phyloP scores from a whole-genome alignment of 2,888 invertebrate species.

The Furcula furcula region DNA sequence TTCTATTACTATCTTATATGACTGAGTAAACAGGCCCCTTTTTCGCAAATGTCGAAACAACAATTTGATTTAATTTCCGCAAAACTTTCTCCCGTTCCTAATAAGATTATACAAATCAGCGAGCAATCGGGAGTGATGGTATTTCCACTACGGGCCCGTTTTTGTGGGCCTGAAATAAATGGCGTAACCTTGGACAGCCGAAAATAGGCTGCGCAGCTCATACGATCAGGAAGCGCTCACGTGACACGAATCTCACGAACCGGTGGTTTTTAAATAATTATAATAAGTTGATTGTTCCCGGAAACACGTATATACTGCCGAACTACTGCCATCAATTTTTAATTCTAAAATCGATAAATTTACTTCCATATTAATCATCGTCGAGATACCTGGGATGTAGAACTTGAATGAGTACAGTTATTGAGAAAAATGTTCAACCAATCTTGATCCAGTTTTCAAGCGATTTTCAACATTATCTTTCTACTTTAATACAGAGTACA shows the following conservation, averaged over 20 bases:
- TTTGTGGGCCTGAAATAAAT: conserved; percentile 49
- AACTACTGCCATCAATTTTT: background rate
- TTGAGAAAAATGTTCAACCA: too few species aligned
- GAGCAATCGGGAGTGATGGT: background rate
- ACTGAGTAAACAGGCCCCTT: too few species aligned
- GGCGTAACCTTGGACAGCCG: conserved; percentile 51
- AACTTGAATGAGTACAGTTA: too few species aligned
- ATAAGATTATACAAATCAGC: conserved; percentile 1
- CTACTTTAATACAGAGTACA: too few species aligned
- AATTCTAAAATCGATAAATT: background rate
- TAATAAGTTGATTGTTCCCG: conserved; percentile 8
- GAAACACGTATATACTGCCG: conserved; percentile 3
- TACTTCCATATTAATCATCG: too few species aligned
- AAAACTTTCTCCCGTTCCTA: conserved; percentile 5
- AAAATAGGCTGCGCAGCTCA: conserved; percentile 43
- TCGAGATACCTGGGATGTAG: too few species aligned
- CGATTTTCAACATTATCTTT: too few species aligned
- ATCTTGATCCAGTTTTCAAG: too few species aligned
- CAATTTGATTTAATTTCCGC: conserved; percentile 11
- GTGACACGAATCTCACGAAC: conserved; percentile 17
- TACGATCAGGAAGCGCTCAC: conserved; percentile 31
- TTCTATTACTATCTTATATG: too few species aligned
- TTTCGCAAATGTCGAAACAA: conserved; percentile 18
- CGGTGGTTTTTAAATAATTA: conserved; percentile 10
- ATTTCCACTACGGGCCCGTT: background rate